Base-by-base conservation (phyloP, 2,888 invertebrate species). In the Stenolophus ochropezus region DNA sequence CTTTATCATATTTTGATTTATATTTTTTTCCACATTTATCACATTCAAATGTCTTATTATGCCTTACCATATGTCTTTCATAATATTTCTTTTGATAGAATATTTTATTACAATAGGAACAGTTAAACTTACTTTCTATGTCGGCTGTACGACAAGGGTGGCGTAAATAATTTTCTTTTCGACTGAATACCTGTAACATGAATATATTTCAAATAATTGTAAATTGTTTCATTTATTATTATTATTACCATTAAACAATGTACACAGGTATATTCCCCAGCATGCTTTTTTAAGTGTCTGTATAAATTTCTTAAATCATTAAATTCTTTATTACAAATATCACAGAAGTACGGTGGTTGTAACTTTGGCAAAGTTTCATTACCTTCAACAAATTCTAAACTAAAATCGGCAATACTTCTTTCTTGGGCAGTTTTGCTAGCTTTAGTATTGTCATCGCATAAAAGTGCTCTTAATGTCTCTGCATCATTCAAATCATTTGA, bases 231-330 rank as follows among this genome's bases (percentile, higher is more conserved):
- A 16, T n/a, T 20, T 27, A 27, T 65, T 27, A n/a, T 65, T 47
- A 53, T 53, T 85, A 90, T 88, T 80, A 90, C 90, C 83, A 87
- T 88, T 79, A 88, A 85, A 83, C 90, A 91, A 18, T 87, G 83
- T 5, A 85, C 82, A 85, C 92, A 92, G 53, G 89, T 88, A 84
- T 89, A 90, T 82, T 90, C 89, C 0, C 90, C 91, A 2, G 90
- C 90, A 84, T 92, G 92, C 79, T 89, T 89, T 23, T 89, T 88
- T 84, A 92, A 87, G 85, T 92, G 92, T n/a, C 89, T 87, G 82
- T 88, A 87, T 3, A 91, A 85, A 84, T 90, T 89, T 65, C 88
- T 86, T 3, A 88, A 85, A 69, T 88, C 88, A 6, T 87, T 86
- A 83, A 88, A 89, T 73, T 85, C 85, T 81, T 87, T 88, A 4